Percentiles rank a stretch among this genome's conserved stretches.
phyloP scores from a whole-genome alignment of 2,797 vertebrate species.

The Lycodopsis pacificus region DNA sequence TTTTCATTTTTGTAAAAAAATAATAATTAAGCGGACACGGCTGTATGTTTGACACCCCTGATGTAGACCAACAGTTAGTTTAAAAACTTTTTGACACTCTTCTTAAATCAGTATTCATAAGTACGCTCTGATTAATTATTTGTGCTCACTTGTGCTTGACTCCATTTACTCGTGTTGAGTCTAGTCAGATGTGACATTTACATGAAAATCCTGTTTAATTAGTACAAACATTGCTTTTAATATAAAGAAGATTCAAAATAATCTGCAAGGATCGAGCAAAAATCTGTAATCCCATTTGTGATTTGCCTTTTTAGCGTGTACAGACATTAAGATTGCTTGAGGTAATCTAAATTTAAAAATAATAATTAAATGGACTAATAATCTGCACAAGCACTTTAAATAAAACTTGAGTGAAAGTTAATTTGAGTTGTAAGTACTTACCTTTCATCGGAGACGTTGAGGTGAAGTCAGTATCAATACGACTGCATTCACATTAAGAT shows the following conservation, averaged over 20 bases:
- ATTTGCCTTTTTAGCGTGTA: neutral
- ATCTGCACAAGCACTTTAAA: neutral
- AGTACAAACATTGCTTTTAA: neutral
- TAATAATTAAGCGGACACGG: too few species aligned
- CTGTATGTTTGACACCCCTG: too few species aligned
- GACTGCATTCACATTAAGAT: neutral
- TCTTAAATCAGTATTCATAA: neutral
- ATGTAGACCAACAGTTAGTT: neutral
- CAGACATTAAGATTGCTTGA: neutral
- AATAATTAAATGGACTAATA: neutral
- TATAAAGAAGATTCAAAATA: neutral
- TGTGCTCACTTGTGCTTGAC: neutral
- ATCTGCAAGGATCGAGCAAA: neutral
- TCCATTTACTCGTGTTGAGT: neutral
- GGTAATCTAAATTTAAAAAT: neutral
- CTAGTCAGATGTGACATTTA: neutral
- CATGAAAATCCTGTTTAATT: neutral
- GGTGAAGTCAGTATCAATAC: neutral
- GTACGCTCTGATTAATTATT: neutral
- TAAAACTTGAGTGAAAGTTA: neutral
- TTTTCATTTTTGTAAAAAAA: too few species aligned
- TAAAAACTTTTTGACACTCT: neutral
- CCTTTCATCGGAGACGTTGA: neutral
- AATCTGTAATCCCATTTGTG: neutral
- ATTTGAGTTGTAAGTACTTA: conserved; percentile 5